A percentile compares a stretch with the other conserved stretches of the same genome.
Conservation (phyloP, 1,140 invertebrate genomes). For the Ceratina japonica region DNA sequence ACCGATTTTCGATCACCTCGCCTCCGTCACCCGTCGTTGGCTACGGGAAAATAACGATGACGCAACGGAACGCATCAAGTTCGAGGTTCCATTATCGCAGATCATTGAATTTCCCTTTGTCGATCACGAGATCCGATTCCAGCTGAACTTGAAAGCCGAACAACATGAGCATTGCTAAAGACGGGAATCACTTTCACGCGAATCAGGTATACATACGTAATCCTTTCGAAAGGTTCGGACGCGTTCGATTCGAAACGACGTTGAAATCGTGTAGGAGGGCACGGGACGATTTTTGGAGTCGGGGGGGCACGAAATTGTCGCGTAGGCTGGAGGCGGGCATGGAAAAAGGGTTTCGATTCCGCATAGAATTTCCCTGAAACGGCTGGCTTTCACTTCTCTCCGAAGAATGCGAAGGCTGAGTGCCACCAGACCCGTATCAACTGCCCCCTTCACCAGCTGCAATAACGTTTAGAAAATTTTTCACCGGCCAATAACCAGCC, state of each 20-base stretch:
- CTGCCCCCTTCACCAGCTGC: conserved; percentile 39
- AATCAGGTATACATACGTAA: not conserved
- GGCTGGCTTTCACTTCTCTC: conserved; percentile 75
- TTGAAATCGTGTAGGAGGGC: too few species aligned
- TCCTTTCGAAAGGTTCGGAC: not conserved
- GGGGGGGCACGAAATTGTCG: not conserved
- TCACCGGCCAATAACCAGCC: not conserved
- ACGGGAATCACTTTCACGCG: not conserved
- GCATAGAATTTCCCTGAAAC: conserved; percentile 74
- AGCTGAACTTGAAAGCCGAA: not conserved
- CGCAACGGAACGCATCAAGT: not conserved
- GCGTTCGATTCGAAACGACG: too few species aligned
- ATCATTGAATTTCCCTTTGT: conserved; percentile 8
- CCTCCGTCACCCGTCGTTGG: not conserved
- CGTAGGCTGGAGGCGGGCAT: not conserved
- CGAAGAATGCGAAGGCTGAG: conserved; percentile 76
- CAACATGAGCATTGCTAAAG: not conserved
- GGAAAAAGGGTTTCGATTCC: conserved; percentile 37
- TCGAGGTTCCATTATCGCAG: conserved; percentile 6
- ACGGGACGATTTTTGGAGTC: not conserved
- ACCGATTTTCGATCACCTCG: not conserved
- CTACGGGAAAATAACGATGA: too few species aligned
- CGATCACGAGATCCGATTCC: not conserved
- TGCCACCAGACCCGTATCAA: conserved; percentile 42
- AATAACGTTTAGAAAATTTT: conserved; percentile 42